Conservation (phyloP, 2,113 vertebrate genomes). For the Silurus meridionalis region DNA sequence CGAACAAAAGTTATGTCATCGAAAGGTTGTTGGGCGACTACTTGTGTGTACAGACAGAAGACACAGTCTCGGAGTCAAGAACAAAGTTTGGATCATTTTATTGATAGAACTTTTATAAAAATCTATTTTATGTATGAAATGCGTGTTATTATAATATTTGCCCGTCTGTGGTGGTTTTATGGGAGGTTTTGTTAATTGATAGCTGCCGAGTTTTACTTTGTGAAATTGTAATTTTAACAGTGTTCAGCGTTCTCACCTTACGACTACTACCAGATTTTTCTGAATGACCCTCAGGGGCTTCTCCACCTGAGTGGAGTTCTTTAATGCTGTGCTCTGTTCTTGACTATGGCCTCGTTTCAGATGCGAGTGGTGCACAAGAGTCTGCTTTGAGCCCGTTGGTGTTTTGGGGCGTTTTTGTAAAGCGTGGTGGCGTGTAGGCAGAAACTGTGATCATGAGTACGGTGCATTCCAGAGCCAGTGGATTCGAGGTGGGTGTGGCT, state of each 20-base stretch:
- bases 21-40: no score
- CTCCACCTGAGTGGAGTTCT: background rate
- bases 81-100: no score
- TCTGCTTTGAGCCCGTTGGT: constrained; percentile 6
- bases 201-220: background rate
- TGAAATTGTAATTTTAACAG: background rate
- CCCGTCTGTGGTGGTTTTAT: background rate
- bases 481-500: constrained; percentile 40
- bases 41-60: background rate
- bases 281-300: no score
- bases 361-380: background rate
- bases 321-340: no score
- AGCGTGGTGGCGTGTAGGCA: constrained; percentile 22
- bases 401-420: constrained; percentile 6
- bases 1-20: no score
- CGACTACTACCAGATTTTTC: background rate
- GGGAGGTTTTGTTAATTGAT: background rate
- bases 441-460: constrained; percentile 2
- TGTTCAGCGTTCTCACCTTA: background rate
- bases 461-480: constrained; percentile 48
- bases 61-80: no score
- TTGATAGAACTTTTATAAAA: no score
- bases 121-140: no score
- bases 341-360: background rate
- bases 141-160: background rate